Base-by-base conservation (phyloP, 2,888 invertebrate genomes). In the Nomada ruficornis region DNA sequence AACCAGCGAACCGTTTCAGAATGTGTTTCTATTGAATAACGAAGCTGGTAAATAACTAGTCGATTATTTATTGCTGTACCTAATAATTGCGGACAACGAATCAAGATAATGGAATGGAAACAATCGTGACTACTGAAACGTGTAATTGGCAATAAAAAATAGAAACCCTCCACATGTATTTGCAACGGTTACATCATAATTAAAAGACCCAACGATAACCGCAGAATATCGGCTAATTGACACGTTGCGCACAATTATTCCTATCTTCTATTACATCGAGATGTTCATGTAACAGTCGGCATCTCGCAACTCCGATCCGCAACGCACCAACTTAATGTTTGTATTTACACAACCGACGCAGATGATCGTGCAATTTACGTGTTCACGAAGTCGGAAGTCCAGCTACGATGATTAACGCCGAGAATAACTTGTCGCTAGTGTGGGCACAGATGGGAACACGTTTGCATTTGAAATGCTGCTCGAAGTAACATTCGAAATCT, bases 221-320 rank as follows among this genome's bases (percentile, higher is more conserved):
- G 18, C 52, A 18, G 36, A 42, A 63, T 57, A 52, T 54, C 62
- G 44, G 13, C 72, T 82, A 87, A 83, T 82, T 83, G 67, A 76
- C 79, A 81, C 77, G 59, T 77, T 78, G 62, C 70, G 64, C 63
- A 42, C 72, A 73, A 86, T 86, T 86, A 75, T 79, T 68, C 52
- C 26, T 29, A 75, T 80, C 52, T 44, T 73, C 75, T 57, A 20
- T 47, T 57, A 20, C 42, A 23, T 42, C 59, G 36, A 44, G 60
- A 63, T 55, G 59, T 59, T 47, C 60, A 55, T 63, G 29, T 74
- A 71, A 73, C 36, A 44, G 59, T 20, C 54, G 15, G 15, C 20
- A 59, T 44, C 11, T 18, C 29, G 47, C 54, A 42, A 74, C 64
- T 57, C 10, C 23, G 18, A 47, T 36, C 42, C 20, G 55, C 20